Evolutionary conservation across 37 sponge, comb jelly and placozoan species (phyloP), one percentile per base, ranked within the genome.

Genomic region (Theonella swinhoei): DNA sequence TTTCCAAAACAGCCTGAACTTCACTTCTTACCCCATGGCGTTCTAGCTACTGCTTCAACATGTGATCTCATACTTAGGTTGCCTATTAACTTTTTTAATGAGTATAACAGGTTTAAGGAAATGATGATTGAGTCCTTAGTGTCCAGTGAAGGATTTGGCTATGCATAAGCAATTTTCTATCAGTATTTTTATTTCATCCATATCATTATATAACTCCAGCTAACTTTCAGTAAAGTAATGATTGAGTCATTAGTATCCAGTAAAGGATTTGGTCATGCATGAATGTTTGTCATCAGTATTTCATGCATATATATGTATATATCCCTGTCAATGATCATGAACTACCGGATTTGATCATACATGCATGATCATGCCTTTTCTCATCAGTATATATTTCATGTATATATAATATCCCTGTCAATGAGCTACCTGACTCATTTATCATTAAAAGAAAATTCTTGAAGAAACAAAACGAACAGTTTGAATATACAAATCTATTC

Each of bases 1-100:
- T 80, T 67, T 31, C n/a, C 2, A 29, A 80, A 14, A 28, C 8
- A 11, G n/a, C 42, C 81, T 25, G 22, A 4, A 37, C 26, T 80
- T 31, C 29, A 39, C 1, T 80, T 80, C 29, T 19, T 67, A 3
- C 54, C 29, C 5, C 4, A 23, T 14, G 79, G 24, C 24, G 26
- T 64, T 23, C 39, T 67, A 11, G 71, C 81, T 24, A 80, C 81
- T 39, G 69, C 81, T 23, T 67, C 69, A 3, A 80, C 81, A 25
- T 80, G 81, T 24, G 71, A 67, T n/a, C 69, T 80, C 9, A 68
- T 40, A 9, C 30, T 80, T 19, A 67, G 81, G 43, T 23, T 68
- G 31, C 81, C 81, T 30, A 80, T 71, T n/a, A 11, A 7, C 11
- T 78, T 28, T 17, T 47, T 68, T 24, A n/a, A 80, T n/a, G 42